A percentile compares a stretch with the other conserved stretches of the same genome.
phyloP scores from a whole-genome alignment of 1,140 invertebrate genomes.

The Propsilocerus akamusi region DNA sequence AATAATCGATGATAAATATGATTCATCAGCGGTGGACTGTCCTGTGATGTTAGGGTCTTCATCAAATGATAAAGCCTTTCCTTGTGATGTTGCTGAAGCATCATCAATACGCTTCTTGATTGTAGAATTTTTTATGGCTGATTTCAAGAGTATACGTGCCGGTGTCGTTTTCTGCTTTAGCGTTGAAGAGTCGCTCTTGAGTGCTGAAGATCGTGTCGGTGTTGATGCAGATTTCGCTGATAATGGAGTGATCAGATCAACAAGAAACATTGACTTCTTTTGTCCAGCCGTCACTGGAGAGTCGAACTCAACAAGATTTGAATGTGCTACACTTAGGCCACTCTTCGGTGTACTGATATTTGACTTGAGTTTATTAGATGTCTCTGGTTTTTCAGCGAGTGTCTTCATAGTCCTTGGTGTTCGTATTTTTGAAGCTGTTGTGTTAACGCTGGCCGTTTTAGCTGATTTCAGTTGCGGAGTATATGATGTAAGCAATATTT shows the following conservation, averaged over 20 bases:
- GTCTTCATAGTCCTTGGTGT: background rate
- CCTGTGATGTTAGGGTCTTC: background rate
- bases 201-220: background rate
- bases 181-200: background rate
- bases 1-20: background rate
- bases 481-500: background rate
- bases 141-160: background rate
- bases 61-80: background rate
- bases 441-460: background rate
- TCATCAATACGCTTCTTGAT: background rate
- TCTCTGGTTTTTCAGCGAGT: background rate
- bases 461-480: background rate
- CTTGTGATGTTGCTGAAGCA: background rate
- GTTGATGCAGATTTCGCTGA: background rate
- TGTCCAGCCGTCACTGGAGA: no score
- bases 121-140: background rate
- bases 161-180: background rate
- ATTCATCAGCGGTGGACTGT: background rate
- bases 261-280: background rate
- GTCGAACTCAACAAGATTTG: no score
- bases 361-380: background rate
- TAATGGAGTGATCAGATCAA: background rate
- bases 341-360: background rate
- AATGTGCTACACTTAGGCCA: background rate
- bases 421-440: background rate